Conservation (phyloP, 1,140 invertebrate species). For the Cataglyphis hispanica region DNA sequence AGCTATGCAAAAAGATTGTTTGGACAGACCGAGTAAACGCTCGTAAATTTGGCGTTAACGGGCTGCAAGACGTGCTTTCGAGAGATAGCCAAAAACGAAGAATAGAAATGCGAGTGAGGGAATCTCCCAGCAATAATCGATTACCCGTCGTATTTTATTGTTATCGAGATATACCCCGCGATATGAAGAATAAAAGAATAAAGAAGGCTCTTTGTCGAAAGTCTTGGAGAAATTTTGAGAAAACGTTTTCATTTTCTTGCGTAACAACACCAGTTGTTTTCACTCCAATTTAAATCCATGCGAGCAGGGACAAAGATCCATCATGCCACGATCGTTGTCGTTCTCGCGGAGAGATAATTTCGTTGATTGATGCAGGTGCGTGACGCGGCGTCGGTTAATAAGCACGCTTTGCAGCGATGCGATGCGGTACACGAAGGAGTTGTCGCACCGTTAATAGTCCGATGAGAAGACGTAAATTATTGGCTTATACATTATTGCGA, state of each 20-base stretch:
- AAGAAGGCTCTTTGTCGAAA: no score
- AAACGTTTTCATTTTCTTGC: no score
- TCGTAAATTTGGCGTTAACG: constrained; percentile 45
- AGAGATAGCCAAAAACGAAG: constrained; percentile 24
- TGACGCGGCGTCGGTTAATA: constrained; percentile 35
- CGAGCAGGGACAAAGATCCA: not conserved
- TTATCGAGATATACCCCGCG: no score
- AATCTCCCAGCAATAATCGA: constrained; percentile 18
- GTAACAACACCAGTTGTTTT: no score
- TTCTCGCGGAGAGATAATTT: constrained; percentile 27
- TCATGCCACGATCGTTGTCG: not conserved
- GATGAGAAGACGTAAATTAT: constrained; percentile 69
- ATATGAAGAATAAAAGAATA: no score
- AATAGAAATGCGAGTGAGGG: not conserved
- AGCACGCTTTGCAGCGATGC: constrained; percentile 8
- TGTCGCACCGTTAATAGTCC: constrained; percentile 69
- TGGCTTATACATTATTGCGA: constrained; percentile 47
- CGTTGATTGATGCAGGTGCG: constrained; percentile 52
- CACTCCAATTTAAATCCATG: not conserved
- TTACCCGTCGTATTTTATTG: no score
- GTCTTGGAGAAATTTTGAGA: no score
- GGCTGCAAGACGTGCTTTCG: constrained; percentile 31
- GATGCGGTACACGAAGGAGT: not conserved
- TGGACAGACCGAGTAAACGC: constrained; percentile 45
- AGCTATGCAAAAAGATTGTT: constrained; percentile 17